phyloP scores from a whole-genome alignment of 2,113 vertebrate species.

The Sphyrna mokarran region DNA sequence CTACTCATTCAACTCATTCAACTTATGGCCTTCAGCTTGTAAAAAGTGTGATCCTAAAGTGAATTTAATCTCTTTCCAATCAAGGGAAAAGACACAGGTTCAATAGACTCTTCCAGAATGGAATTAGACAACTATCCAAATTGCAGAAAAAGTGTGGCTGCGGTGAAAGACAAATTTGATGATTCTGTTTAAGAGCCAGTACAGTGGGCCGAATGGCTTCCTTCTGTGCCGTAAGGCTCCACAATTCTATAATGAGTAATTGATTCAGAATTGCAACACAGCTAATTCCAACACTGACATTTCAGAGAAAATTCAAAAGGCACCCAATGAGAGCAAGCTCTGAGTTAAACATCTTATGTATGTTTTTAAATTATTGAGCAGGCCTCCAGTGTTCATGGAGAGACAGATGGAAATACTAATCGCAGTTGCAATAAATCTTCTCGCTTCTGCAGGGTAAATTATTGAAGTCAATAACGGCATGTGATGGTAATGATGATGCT shows the following conservation, averaged over 20 bases:
- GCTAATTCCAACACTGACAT: not conserved
- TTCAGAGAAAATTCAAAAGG: not conserved
- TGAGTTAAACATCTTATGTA: not conserved
- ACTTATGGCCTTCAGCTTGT: not conserved
- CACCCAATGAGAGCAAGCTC: not conserved
- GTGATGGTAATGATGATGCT: not conserved
- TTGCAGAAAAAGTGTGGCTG: too few relatives aligned
- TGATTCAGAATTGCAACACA: not conserved
- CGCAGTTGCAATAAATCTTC: not conserved
- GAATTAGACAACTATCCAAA: not conserved
- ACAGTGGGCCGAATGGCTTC: not conserved
- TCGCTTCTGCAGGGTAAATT: not conserved
- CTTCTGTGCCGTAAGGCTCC: not conserved
- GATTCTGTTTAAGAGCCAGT: not conserved
- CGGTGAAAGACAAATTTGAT: not conserved
- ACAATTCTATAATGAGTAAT: not conserved
- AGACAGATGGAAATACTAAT: not conserved
- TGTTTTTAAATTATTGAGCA: constrained; percentile 4
- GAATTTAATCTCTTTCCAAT: not conserved
- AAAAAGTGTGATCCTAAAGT: not conserved
- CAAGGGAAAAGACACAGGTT: not conserved
- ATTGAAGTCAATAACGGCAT: not conserved
- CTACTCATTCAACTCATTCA: not conserved
- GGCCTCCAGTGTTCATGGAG: not conserved
- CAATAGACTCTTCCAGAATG: not conserved